Conservation (phyloP, 2,113 vertebrate species). For the Ceyx melanurus region DNA sequence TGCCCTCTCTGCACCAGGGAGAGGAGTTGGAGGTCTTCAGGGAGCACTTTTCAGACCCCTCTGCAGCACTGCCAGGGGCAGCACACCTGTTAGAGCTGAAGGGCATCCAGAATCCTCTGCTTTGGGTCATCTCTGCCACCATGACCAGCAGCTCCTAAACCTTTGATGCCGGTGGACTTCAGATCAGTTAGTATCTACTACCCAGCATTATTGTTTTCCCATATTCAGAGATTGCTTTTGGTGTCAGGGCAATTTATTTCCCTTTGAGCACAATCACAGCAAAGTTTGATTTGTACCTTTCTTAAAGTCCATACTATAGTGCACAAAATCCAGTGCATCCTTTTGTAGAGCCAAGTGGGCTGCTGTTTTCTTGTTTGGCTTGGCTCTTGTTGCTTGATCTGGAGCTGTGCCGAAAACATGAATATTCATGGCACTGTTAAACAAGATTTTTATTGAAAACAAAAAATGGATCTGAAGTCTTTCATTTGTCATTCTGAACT, state of each 20-base stretch:
- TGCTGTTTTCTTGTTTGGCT: constrained; percentile 24
- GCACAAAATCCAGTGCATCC: neutral
- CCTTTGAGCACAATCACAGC: neutral
- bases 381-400: constrained; percentile 18
- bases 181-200: neutral
- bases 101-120: neutral
- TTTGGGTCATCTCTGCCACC: neutral
- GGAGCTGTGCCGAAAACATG: constrained; percentile 46
- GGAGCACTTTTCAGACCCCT: neutral
- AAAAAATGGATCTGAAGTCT: constrained; percentile 60
- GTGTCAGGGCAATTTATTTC: neutral
- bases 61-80: neutral
- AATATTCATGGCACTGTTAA: constrained; percentile 67
- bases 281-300: neutral
- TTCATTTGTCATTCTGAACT: constrained; percentile 26
- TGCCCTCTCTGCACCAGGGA: neutral
- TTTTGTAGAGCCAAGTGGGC: constrained; percentile 18
- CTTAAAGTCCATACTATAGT: neutral
- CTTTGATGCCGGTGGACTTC: neutral
- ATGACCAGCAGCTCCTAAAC: neutral
- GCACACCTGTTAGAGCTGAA: neutral
- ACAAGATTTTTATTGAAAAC: constrained; percentile 74
- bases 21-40: neutral
- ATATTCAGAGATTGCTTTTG: neutral
- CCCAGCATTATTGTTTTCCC: neutral